Conservation (phyloP, 2,797 vertebrate genomes). For the Pipistrellus pygmaeus region DNA sequence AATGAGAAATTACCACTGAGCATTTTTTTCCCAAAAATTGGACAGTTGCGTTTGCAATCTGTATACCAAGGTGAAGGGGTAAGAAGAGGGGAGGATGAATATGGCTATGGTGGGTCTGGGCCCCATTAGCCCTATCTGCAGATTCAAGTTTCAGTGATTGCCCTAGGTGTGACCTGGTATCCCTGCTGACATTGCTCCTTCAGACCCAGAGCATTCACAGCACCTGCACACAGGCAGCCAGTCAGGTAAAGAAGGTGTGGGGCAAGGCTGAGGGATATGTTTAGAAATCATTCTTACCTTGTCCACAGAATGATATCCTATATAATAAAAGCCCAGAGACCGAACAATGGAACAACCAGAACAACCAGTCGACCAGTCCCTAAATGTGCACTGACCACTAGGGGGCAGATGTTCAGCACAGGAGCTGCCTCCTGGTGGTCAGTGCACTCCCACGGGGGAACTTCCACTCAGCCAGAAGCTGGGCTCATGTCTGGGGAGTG, state of each 20-base stretch:
- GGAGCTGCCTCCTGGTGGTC: no score
- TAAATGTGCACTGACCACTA: no score
- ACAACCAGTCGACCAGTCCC: no score
- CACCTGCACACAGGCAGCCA: background rate
- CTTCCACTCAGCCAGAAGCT: no score
- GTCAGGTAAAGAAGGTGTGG: no score
- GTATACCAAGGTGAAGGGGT: background rate
- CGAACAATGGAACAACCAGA: no score
- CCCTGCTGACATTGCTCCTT: background rate
- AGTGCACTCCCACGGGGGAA: no score
- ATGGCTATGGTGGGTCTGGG: background rate
- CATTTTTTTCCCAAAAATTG: background rate
- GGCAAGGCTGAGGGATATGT: background rate
- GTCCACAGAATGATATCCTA: background rate
- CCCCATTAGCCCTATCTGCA: background rate
- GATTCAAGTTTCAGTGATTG: background rate
- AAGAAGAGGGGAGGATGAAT: background rate
- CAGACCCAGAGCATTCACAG: background rate
- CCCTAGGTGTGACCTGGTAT: background rate
- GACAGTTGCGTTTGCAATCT: background rate
- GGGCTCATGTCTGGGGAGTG: no score
- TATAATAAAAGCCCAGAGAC: no score
- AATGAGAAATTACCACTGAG: background rate
- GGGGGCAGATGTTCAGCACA: no score
- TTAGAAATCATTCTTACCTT: conserved; percentile 6